Evolutionary conservation across 2,113 vertebrate genomes (phyloP).

Genomic region (Phylloscopus trochiloides): DNA sequence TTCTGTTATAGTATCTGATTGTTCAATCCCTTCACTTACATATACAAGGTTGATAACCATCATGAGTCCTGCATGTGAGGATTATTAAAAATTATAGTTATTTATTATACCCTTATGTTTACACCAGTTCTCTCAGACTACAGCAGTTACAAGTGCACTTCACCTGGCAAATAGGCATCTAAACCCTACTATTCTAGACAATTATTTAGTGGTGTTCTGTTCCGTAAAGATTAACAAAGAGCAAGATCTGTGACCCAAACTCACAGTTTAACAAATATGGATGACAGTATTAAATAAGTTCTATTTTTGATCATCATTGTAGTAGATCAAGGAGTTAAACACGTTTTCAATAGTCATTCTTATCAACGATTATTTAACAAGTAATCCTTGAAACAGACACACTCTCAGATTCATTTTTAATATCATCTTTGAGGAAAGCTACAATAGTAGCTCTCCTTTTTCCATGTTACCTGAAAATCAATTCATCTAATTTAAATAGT

Average conservation of each 20-base stretch:
- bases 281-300: not conserved
- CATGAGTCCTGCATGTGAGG: not conserved
- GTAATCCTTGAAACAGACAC: not conserved
- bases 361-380: not conserved
- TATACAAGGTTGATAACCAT: not conserved
- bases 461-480: not conserved
- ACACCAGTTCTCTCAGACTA: not conserved
- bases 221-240: not conserved
- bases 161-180: not conserved
- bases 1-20: not conserved
- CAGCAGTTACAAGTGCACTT: not conserved
- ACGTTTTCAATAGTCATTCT: not conserved
- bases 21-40: not conserved
- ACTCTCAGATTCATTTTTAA: not conserved
- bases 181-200: not conserved
- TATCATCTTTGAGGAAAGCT: not conserved
- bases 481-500: not conserved
- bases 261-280: not conserved
- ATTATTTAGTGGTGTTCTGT: not conserved
- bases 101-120: not conserved
- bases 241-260: not conserved
- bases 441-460: not conserved
- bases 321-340: not conserved
- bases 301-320: not conserved
- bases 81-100: not conserved